Base-by-base conservation (phyloP, 2,797 vertebrate species). In the Epinephelus malabaricus region DNA sequence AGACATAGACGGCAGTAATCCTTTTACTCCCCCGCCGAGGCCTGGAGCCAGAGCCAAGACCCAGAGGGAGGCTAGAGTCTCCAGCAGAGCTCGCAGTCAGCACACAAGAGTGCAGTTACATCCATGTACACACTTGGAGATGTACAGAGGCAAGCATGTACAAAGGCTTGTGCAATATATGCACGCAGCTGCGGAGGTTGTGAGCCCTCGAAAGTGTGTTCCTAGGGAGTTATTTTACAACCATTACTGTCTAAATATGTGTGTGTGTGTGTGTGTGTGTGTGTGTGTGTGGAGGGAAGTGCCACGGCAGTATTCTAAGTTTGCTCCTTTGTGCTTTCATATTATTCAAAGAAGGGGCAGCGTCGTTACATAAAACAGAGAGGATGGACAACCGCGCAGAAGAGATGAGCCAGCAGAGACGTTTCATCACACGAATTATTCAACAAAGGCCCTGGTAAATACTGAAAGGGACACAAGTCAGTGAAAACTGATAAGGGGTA, bases 1-100 rank as follows among this genome's bases (percentile, higher is more conserved):
- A 89, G 89, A 94, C 92, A 91, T 85, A 88, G 88, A 91, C 47
- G 45, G 85, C 89, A 78, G 74, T 93, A 92, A 94, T 94, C 90
- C 89, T 85, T 90, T 91, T 91, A 92, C 84, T 88, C 45, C 86
- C 86, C 74, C 66, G 43, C 81, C 15, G 45, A 79, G 63, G 64
- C 79, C 87, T 54, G 73, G 75, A 90, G 84, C 70, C 23, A 19
- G 65, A 90, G 83, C 89, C 85, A 85, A 83, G 77, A 73, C 86
- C 85, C 80, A 69, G 77, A 88, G 89, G 87, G 87, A 89, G 86
- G 87, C 86, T 89, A 25, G 64, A 76, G 84, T 88, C 87, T 88
- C 82, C 79, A 84, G 83, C 79, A 77, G 86, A 80, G 90, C 73
- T 83, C 54, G 17, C 73, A 86, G 76, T 81, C 88, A 84, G 86